phyloP scores from a whole-genome alignment of 2,888 invertebrate species.

The Noctuana brunneofusca region DNA sequence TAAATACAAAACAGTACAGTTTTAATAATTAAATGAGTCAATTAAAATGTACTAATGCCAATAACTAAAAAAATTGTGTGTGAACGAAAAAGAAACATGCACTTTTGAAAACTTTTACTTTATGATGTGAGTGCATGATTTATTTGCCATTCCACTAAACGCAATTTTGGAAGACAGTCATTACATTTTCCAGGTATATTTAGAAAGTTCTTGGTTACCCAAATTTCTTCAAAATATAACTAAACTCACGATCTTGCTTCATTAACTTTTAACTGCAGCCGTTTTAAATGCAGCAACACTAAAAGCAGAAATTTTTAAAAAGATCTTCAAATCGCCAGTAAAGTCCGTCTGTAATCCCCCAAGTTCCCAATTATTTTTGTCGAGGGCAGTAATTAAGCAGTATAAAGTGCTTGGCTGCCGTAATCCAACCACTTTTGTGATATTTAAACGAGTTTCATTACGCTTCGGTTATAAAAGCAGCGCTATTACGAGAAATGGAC shows the following conservation, averaged over 20 bases:
- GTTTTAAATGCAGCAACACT: slow-evolving; percentile 30
- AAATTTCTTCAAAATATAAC: neutral
- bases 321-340: slow-evolving; percentile 55
- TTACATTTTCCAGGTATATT: neutral
- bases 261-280: neutral
- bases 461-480: slow-evolving; percentile 77
- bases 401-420: slow-evolving; percentile 73
- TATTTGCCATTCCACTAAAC: neutral
- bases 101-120: neutral
- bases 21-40: neutral
- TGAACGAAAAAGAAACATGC: neutral
- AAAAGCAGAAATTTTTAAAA: slow-evolving; percentile 28
- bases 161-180: neutral
- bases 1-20: neutral
- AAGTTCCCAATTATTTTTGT: slow-evolving; percentile 80
- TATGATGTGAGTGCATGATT: neutral
- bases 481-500: slow-evolving; percentile 77
- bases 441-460: slow-evolving; percentile 81
- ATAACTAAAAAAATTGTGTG: neutral
- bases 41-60: neutral
- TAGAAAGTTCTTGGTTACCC: neutral
- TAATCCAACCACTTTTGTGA: slow-evolving; percentile 80
- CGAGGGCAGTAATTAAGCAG: slow-evolving; percentile 78
- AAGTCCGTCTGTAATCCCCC: slow-evolving; percentile 70
- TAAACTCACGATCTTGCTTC: neutral